These are phyloP conservation scores for Lordiphosa mommai DNA, from an alignment of 1,140 invertebrate genomes.

Conservation along the genomic window DNA sequence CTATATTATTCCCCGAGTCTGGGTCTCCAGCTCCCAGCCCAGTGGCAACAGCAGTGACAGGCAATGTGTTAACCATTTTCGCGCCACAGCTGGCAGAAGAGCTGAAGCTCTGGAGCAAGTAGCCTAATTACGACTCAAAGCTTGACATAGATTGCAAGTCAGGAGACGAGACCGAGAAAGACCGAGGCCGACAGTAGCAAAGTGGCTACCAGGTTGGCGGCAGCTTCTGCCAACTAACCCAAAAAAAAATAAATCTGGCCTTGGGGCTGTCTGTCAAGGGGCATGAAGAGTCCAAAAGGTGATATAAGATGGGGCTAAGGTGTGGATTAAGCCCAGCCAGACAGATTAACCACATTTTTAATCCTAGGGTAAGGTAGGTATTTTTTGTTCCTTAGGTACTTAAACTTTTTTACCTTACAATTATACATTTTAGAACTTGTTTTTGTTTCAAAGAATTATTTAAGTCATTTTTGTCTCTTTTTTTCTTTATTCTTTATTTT, in stretches of 20 bases:
- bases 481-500: no score
- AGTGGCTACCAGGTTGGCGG: conserved; percentile 18
- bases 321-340: no score
- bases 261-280: conserved; percentile 14
- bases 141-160: conserved; percentile 61
- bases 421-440: no score
- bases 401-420: no score
- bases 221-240: conserved; percentile 15
- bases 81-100: conserved; percentile 51
- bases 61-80: conserved; percentile 77
- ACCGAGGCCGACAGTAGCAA: conserved; percentile 30
- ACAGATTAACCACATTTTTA: no score
- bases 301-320: conserved; percentile 12
- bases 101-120: conserved; percentile 32
- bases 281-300: conserved; percentile 10
- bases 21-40: not conserved
- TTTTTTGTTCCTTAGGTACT: no score
- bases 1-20: no score
- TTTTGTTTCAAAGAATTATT: no score
- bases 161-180: conserved; percentile 20
- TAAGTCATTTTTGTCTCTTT: no score
- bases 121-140: conserved; percentile 69
- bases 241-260: conserved; percentile 33
- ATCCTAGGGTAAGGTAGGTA: no score
- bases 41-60: conserved; percentile 54